Percentiles rank a stretch among this genome's conserved stretches.
Evolutionary conservation across 2,888 invertebrate genomes (phyloP).

Genomic region (Sarcophaga subvicina): DNA sequence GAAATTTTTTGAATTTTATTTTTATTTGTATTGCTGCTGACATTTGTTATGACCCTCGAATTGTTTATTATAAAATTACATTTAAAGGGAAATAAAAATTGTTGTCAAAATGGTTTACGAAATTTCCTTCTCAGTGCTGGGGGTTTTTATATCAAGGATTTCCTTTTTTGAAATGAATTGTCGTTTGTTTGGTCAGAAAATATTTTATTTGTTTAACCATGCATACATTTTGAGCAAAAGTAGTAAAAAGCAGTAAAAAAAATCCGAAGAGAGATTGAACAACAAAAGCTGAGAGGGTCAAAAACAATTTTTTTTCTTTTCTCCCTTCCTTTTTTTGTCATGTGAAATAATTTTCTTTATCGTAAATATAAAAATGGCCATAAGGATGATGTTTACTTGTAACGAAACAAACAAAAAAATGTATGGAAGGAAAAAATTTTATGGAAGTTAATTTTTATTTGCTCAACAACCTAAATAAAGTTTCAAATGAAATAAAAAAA

Average conservation of each 20-base stretch:
- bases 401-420: conserved; percentile 11
- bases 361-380: conserved; percentile 30
- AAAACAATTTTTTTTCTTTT: background rate
- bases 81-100: conserved; percentile 66
- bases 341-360: conserved; percentile 43
- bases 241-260: conserved; percentile 14
- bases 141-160: conserved; percentile 63
- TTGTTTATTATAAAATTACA: conserved; percentile 57
- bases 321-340: background rate
- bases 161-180: conserved; percentile 64
- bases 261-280: background rate
- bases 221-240: conserved; percentile 44
- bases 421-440: conserved; percentile 26
- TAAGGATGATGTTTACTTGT: conserved; percentile 42
- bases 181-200: conserved; percentile 63
- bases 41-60: conserved; percentile 52
- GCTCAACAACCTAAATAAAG: conserved; percentile 40
- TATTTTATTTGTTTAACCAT: conserved; percentile 63
- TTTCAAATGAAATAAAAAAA: background rate
- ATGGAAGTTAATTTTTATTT: conserved; percentile 59
- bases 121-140: conserved; percentile 59
- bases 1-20: background rate
- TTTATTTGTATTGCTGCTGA: conserved; percentile 1
- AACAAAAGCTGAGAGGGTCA: background rate
- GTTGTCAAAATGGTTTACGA: conserved; percentile 62